A percentile compares a stretch with the other conserved stretches of the same genome.
These are phyloP conservation scores for Phrynocephalus forsythii DNA, from an alignment of 2,797 vertebrate genomes.

Conservation along the genomic window DNA sequence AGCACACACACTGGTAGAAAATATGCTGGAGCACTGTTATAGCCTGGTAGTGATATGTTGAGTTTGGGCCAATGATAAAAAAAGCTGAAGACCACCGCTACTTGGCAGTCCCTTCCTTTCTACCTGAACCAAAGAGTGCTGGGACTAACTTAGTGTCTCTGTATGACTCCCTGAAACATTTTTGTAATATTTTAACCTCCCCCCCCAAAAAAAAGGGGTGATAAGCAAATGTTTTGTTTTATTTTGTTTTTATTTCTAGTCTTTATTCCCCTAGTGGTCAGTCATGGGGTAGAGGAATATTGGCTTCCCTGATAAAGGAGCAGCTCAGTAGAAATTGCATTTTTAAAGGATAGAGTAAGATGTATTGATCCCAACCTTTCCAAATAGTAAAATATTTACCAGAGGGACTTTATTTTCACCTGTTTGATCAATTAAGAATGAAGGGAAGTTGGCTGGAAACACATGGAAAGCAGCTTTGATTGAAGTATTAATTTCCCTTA, in stretches of 20 bases:
- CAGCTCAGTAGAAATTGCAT: conserved; percentile 45
- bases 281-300: conserved; percentile 48
- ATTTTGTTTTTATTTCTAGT: conserved; percentile 37
- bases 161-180: conserved; percentile 41
- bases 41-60: not conserved
- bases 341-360: conserved; percentile 33
- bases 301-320: conserved; percentile 37
- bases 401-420: conserved; percentile 44
- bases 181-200: conserved; percentile 28
- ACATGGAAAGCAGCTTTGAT: conserved; percentile 44
- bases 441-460: conserved; percentile 29
- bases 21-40: not conserved
- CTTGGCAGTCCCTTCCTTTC: not conserved
- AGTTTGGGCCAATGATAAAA: not conserved
- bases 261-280: not conserved
- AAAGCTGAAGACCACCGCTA: not conserved
- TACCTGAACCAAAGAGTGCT: not conserved
- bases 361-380: conserved; percentile 52
- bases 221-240: conserved; percentile 27
- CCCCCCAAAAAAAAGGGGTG: conserved; percentile 11
- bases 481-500: conserved; percentile 25
- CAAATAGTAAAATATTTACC: conserved; percentile 61
- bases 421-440: conserved; percentile 48
- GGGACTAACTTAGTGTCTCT: not conserved
- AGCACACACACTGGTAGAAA: not conserved